phyloP scores from a whole-genome alignment of 2,888 invertebrate species.

The Clostera curtula region DNA sequence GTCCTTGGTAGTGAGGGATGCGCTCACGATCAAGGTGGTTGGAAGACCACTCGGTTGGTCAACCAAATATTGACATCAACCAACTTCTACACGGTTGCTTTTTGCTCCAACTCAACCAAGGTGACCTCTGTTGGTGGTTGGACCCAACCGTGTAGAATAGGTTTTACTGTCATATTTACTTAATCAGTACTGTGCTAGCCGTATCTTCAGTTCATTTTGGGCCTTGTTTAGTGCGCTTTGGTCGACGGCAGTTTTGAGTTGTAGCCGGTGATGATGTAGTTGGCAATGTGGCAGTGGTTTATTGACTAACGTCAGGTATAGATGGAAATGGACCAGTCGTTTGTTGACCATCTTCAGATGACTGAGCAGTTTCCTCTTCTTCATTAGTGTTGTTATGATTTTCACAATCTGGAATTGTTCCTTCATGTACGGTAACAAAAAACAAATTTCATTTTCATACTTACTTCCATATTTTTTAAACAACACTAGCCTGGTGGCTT shows the following conservation, averaged over 20 bases:
- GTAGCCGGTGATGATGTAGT: slow-evolving; percentile 11
- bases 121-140: no score
- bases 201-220: slow-evolving; percentile 7
- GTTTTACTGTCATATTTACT: slow-evolving; percentile 15
- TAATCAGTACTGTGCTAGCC: slow-evolving; percentile 16
- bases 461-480: slow-evolving; percentile 15
- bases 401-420: no score
- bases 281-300: slow-evolving; percentile 8
- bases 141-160: no score
- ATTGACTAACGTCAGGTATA: slow-evolving; percentile 9
- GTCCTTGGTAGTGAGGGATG: no score
- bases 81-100: no score
- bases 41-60: no score
- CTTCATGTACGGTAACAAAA: slow-evolving; percentile 17
- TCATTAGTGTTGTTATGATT: no score
- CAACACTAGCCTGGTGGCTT: slow-evolving; percentile 5
- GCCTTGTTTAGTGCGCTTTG: slow-evolving; percentile 9
- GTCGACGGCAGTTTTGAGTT: slow-evolving; percentile 8
- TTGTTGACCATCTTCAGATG: slow-evolving; percentile 13
- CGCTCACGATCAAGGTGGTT: no score
- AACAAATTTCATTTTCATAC: slow-evolving; percentile 17
- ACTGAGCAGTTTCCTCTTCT: slow-evolving; percentile 10
- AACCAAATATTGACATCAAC: no score
- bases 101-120: no score
- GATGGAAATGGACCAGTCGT: slow-evolving; percentile 10